Percentiles rank a stretch among this genome's conserved stretches.
Conservation (phyloP, 1,140 invertebrate species). For the Wasmannia auropunctata region DNA sequence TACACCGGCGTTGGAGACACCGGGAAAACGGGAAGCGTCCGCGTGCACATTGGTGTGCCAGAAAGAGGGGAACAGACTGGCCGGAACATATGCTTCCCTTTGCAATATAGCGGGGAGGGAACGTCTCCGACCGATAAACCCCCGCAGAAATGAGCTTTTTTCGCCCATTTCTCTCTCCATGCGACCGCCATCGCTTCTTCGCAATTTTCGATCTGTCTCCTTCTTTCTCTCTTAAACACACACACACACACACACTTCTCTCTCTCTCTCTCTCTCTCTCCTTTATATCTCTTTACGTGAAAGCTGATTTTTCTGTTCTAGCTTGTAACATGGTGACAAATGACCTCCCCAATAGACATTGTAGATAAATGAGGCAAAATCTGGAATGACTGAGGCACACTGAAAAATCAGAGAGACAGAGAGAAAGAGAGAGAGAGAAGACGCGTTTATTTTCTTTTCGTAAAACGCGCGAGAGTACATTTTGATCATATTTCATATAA, state of each 20-base stretch:
- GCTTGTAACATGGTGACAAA: slow-evolving; percentile 64
- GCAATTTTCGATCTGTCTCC: slow-evolving; percentile 63
- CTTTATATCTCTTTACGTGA: slow-evolving; percentile 41
- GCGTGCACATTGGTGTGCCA: slow-evolving; percentile 46
- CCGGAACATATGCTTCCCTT: slow-evolving; percentile 70
- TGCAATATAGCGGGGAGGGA: slow-evolving; percentile 64
- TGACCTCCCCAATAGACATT: slow-evolving; percentile 51
- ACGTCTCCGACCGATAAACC: slow-evolving; percentile 74
- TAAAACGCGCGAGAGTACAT: not conserved
- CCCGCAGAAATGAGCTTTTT: slow-evolving; percentile 76
- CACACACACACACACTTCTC: no score
- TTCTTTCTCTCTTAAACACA: slow-evolving; percentile 25
- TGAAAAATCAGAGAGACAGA: not conserved
- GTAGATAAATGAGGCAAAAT: slow-evolving; percentile 27
- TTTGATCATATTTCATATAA: not conserved
- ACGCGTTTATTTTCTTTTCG: not conserved
- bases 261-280: slow-evolving; percentile 20
- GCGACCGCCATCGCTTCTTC: slow-evolving; percentile 37
- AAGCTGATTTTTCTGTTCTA: slow-evolving; percentile 72
- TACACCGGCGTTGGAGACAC: slow-evolving; percentile 53
- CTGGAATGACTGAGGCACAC: not conserved
- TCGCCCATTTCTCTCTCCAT: slow-evolving; percentile 55
- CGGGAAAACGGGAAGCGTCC: slow-evolving; percentile 42
- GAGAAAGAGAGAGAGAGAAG: no score
- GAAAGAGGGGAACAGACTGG: slow-evolving; percentile 48